Evolutionary conservation across 2,888 invertebrate species (phyloP).

Genomic region (Copidosoma aretas): DNA sequence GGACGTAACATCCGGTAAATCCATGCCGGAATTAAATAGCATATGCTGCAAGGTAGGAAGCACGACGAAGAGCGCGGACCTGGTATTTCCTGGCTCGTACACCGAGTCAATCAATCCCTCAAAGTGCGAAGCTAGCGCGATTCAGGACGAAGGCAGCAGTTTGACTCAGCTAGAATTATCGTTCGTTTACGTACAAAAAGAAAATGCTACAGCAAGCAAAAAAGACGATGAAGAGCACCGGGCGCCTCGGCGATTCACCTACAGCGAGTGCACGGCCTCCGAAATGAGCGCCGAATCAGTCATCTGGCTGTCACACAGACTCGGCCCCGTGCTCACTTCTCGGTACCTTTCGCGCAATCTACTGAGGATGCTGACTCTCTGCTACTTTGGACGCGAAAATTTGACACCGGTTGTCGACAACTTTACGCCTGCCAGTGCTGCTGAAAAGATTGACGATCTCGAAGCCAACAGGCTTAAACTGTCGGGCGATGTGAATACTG

Average conservation of each 20-base stretch:
- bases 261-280: conserved; percentile 69
- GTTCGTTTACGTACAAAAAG: conserved; percentile 33
- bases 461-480: conserved; percentile 72
- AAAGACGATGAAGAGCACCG: conserved; percentile 27
- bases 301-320: conserved; percentile 89
- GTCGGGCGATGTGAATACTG: conserved; percentile 81
- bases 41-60: conserved; percentile 72
- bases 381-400: conserved; percentile 87
- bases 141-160: conserved; percentile 22
- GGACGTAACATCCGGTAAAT: conserved; percentile 65
- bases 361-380: conserved; percentile 90
- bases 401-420: conserved; percentile 62
- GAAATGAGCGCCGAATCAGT: conserved; percentile 88
- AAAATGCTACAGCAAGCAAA: conserved; percentile 16
- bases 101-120: conserved; percentile 23
- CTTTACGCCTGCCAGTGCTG: background rate
- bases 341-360: conserved; percentile 89
- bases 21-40: conserved; percentile 65
- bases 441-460: conserved; percentile 64
- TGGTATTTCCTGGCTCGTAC: conserved; percentile 46
- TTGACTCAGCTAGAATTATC: conserved; percentile 31
- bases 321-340: conserved; percentile 94
- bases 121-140: conserved; percentile 16
- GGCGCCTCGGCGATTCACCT: conserved; percentile 23
- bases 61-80: conserved; percentile 63